Evolutionary conservation across 2,113 vertebrate species (phyloP).

Genomic region (Laterallus jamaicensis): DNA sequence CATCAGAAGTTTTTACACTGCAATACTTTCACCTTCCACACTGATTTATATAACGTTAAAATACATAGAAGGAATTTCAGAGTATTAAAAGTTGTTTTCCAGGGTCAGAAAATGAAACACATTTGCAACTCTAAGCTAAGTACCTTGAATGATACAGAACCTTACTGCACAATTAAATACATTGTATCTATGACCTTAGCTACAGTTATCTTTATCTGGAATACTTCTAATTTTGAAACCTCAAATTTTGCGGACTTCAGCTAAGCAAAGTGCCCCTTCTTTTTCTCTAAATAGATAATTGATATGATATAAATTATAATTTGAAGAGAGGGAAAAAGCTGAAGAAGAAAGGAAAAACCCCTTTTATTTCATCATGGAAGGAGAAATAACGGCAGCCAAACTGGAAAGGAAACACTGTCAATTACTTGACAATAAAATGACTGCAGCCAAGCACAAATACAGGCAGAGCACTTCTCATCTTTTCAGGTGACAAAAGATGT

Average conservation of each 20-base stretch:
- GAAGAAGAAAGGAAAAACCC: not conserved
- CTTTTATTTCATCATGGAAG: not conserved
- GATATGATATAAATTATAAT: not conserved
- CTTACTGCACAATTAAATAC: not conserved
- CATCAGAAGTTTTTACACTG: not conserved
- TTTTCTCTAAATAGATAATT: not conserved
- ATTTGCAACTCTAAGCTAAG: not conserved
- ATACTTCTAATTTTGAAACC: not conserved
- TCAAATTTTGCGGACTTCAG: not conserved
- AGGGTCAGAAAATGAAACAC: not conserved
- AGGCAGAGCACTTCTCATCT: not conserved
- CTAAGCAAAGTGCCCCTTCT: not conserved
- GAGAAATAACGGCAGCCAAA: not conserved
- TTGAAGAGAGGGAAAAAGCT: not conserved
- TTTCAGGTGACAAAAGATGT: not conserved
- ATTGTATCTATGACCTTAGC: not conserved
- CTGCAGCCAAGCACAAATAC: not conserved
- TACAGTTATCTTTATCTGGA: not conserved
- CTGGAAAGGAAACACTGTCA: not conserved
- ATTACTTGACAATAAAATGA: not conserved
- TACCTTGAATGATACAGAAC: not conserved
- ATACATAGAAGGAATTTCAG: not conserved
- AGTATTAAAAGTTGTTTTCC: not conserved
- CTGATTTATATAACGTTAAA: not conserved
- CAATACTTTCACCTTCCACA: not conserved